Evolutionary conservation across 2,113 vertebrate species (phyloP), one percentile per base, ranked within the genome.

Genomic region (Cephalopholis sonnerati): DNA sequence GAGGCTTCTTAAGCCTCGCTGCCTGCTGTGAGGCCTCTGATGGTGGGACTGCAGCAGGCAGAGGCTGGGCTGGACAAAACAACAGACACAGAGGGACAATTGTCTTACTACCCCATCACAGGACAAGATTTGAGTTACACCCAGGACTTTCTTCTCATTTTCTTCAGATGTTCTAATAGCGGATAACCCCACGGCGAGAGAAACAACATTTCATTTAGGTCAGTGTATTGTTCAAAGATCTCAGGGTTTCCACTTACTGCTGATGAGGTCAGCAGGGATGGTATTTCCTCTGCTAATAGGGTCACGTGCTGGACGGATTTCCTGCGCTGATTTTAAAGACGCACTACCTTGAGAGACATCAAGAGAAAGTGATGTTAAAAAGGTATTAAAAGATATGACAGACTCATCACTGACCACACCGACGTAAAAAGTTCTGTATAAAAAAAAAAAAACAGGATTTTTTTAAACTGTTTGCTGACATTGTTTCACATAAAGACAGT

Each of bases 221-320:
- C 53, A 16, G 24, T 70, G 59, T 48, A 66, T 76, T 79, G 74
- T 76, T 76, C 25, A 2, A 18, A 17, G 61, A 39, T 71, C 65
- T 69, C 62, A 46, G 13, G 17, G 27, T 86, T 84, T 90, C 67
- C 55, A 93, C 92, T 90, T 84, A 93, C 93, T 82, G 87, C 69
- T 80, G 69, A 93, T 90, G 89, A 88, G 87, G 74, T 87, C 90
- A 74, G 62, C 7, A 27, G 41, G 36, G 67, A 15, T 48, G 81
- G 88, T 16, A 59, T 88, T 88, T 90, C 90, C 90, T 88, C 87
- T 50, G 62, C 78, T 77, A 7, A 78, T 46, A 16, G 68, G 66
- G 50, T 84, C 83, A 50, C 59, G 8, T 24, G 64, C 39, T 50
- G 74, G 16, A 63, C 41, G 88, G 83, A 77, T 85, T 87, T 92